These are phyloP conservation scores for Maniola hyperantus DNA, from an alignment of 2,888 invertebrate genomes.

Conservation along the genomic window DNA sequence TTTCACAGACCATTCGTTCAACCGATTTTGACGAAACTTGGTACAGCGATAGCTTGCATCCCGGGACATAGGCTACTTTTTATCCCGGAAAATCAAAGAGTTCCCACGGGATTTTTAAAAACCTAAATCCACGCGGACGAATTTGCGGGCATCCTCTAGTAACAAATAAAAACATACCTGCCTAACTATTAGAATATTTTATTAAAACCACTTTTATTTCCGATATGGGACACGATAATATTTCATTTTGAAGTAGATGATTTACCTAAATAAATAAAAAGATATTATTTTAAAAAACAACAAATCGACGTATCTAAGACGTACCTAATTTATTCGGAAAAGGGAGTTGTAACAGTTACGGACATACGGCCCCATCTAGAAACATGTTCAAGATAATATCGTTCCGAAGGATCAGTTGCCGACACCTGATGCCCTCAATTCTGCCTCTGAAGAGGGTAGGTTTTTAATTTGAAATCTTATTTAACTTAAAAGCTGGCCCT, in stretches of 20 bases:
- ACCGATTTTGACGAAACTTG: too few relatives aligned
- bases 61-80: too few relatives aligned
- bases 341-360: slow-evolving; percentile 53
- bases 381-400: slow-evolving; percentile 76
- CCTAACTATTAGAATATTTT: too few relatives aligned
- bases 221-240: not conserved
- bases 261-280: not conserved
- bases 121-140: too few relatives aligned
- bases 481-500: slow-evolving; percentile 16
- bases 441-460: slow-evolving; percentile 53
- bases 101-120: too few relatives aligned
- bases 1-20: too few relatives aligned
- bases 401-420: slow-evolving; percentile 69
- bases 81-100: too few relatives aligned
- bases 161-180: not conserved
- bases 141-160: too few relatives aligned
- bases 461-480: slow-evolving; percentile 53
- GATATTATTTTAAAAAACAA: slow-evolving; percentile 17
- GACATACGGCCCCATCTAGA: slow-evolving; percentile 64
- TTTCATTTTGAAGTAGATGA: too few relatives aligned
- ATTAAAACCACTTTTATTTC: too few relatives aligned
- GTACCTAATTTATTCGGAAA: slow-evolving; percentile 78
- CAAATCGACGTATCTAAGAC: slow-evolving; percentile 43
- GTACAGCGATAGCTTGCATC: too few relatives aligned
- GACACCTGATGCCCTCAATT: slow-evolving; percentile 75